These are phyloP conservation scores for Spizaetus ornatus DNA, from an alignment of 2,113 vertebrate species.

Conservation along the genomic window DNA sequence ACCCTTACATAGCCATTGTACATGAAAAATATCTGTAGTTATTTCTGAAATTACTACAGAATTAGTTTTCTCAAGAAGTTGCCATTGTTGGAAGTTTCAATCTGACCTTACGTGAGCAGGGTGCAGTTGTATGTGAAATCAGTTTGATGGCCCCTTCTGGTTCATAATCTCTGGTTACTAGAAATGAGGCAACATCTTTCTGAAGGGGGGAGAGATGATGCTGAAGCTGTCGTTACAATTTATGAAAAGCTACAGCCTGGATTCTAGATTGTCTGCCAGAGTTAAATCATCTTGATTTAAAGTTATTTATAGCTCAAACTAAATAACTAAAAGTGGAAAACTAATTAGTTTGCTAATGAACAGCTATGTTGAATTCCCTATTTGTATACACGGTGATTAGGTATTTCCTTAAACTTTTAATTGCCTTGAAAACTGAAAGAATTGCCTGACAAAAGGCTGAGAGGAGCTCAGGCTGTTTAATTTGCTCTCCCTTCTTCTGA, in stretches of 20 bases:
- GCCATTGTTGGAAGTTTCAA: neutral
- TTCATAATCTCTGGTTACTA: neutral
- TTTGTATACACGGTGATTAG: neutral
- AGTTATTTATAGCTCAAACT: neutral
- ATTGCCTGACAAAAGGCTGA: neutral
- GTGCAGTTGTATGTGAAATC: neutral
- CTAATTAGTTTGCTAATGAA: neutral
- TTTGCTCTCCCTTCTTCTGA: neutral
- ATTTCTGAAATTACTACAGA: neutral
- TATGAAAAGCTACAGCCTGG: neutral
- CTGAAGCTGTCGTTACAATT: neutral
- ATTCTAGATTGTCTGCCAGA: neutral
- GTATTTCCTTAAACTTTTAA: neutral
- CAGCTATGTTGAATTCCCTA: neutral
- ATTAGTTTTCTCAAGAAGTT: neutral
- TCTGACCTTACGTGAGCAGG: neutral
- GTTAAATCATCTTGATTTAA: neutral
- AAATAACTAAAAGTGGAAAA: neutral
- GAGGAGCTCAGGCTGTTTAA: neutral
- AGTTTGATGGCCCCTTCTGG: neutral
- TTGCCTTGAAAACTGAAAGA: neutral
- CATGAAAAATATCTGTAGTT: neutral
- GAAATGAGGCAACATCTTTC: neutral
- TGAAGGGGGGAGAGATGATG: neutral
- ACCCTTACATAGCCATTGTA: neutral